Evolutionary conservation across 2,888 invertebrate genomes (phyloP).

Genomic region (Cheilosia scutellata): DNA sequence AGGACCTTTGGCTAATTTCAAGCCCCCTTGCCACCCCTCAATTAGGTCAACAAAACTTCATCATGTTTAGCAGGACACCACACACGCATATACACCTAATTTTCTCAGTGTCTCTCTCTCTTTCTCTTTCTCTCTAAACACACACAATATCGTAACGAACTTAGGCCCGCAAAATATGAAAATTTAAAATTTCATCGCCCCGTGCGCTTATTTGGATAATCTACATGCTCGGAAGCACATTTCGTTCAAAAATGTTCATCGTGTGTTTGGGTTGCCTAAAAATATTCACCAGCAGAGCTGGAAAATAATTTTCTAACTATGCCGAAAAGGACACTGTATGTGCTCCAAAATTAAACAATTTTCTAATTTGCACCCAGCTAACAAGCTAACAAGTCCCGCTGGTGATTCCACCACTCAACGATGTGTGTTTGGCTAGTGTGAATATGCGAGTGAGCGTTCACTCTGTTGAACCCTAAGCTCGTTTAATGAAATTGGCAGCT

Average conservation of each 20-base stretch:
- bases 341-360: constrained; percentile 72
- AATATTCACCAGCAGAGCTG: constrained; percentile 13
- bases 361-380: constrained; percentile 75
- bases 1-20: constrained; percentile 57
- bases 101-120: not conserved
- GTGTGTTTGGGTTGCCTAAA: not conserved
- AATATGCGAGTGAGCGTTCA: constrained; percentile 39
- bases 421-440: constrained; percentile 42
- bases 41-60: constrained; percentile 71
- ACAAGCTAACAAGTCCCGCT: constrained; percentile 70
- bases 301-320: constrained; percentile 53
- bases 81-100: not conserved
- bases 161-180: constrained; percentile 69
- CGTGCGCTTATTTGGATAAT: constrained; percentile 52
- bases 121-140: not conserved
- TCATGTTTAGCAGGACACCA: constrained; percentile 6
- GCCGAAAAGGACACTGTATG: constrained; percentile 26
- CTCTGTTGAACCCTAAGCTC: constrained; percentile 48
- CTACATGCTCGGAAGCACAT: constrained; percentile 46
- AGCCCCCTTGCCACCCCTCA: constrained; percentile 36
- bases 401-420: constrained; percentile 55
- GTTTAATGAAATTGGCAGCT: constrained; percentile 75
- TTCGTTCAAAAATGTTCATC: constrained; percentile 24
- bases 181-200: constrained; percentile 66
- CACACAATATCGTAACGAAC: constrained; percentile 48